Conservation (phyloP, 2,888 invertebrate species). For the Drosophila subquinaria region DNA sequence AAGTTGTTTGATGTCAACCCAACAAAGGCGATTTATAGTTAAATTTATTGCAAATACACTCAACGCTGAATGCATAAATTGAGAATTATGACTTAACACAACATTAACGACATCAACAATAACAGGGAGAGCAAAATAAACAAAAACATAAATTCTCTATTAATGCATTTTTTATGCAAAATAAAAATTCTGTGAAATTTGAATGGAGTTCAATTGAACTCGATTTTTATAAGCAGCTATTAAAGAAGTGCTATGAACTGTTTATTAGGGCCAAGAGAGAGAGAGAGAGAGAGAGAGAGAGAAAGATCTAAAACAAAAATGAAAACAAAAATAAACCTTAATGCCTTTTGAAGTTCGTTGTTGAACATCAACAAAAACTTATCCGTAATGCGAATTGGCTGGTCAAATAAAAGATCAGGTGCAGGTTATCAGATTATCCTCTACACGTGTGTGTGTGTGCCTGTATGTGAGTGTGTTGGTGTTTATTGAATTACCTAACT, state of each 20-base stretch:
- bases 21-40: constrained; percentile 12
- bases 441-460: neutral
- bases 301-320: constrained; percentile 17
- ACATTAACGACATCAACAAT: constrained; percentile 49
- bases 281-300: neutral
- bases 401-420: constrained; percentile 37
- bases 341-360: constrained; percentile 43
- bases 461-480: constrained; percentile 26
- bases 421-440: constrained; percentile 11
- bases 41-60: constrained; percentile 22
- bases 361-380: constrained; percentile 23
- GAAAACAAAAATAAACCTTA: constrained; percentile 9
- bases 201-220: constrained; percentile 46
- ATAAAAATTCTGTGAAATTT: constrained; percentile 44
- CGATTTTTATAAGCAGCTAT: constrained; percentile 16
- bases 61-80: constrained; percentile 49
- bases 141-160: constrained; percentile 60
- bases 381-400: constrained; percentile 32
- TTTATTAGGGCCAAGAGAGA: constrained; percentile 41
- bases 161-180: constrained; percentile 65
- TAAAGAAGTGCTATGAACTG: constrained; percentile 43
- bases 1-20: constrained; percentile 44
- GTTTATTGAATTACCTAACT: constrained; percentile 75
- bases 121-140: constrained; percentile 5
- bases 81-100: constrained; percentile 59